A percentile compares a stretch with the other conserved stretches of the same genome.
phyloP scores from a whole-genome alignment of 2,113 vertebrate species.

The Thinocorus orbignyianus region DNA sequence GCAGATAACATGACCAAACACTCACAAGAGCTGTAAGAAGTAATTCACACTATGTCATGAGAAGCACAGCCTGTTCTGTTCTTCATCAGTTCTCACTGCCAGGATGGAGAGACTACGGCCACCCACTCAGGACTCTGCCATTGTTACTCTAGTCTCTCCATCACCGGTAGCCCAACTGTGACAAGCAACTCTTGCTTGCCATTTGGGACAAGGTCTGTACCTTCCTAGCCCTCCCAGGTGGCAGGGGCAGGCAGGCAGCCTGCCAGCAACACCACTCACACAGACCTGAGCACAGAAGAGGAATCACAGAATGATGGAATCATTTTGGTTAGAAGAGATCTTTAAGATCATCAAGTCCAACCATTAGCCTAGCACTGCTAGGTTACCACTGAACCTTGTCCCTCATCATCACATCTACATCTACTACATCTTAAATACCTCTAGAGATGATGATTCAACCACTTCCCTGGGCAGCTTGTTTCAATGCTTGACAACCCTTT shows the following conservation, averaged over 20 bases:
- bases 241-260: background rate
- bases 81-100: background rate
- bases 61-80: background rate
- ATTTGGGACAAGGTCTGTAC: background rate
- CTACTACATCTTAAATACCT: background rate
- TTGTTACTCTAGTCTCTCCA: background rate
- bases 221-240: too few relatives aligned
- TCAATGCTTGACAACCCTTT: background rate
- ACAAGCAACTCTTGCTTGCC: background rate
- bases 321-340: background rate
- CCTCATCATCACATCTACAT: background rate
- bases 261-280: rapidly evolving
- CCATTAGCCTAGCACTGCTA: background rate
- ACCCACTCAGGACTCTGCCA: background rate
- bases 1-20: background rate
- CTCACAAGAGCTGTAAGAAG: background rate
- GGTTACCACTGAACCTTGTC: background rate
- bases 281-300: background rate
- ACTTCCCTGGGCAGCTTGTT: background rate
- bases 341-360: background rate
- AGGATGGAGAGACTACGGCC: background rate
- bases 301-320: background rate
- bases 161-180: background rate
- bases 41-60: background rate
- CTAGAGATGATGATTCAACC: background rate